A percentile compares a stretch with the other conserved stretches of the same genome.
Evolutionary conservation across 1,140 invertebrate species (phyloP).

Genomic region (Caenorhabditis tropicalis): DNA sequence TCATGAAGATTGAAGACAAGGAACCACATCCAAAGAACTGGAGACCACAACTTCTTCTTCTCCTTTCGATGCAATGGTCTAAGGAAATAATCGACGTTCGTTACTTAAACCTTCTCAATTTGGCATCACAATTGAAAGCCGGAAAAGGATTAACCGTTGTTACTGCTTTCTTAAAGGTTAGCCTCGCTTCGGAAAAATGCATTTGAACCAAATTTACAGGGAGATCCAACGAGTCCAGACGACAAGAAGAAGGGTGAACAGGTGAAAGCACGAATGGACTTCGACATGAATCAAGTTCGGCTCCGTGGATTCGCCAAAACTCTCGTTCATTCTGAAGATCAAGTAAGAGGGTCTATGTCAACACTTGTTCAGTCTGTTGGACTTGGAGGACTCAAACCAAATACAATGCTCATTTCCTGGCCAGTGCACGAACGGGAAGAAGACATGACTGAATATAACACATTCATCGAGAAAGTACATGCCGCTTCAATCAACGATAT

Average conservation of each 20-base stretch:
- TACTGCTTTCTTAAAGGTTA: slow-evolving; percentile 81
- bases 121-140: slow-evolving; percentile 70
- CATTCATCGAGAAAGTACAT: slow-evolving; percentile 68
- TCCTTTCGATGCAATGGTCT: slow-evolving; percentile 69
- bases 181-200: neutral
- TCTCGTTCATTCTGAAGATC: slow-evolving; percentile 67
- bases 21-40: slow-evolving; percentile 71
- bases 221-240: slow-evolving; percentile 71
- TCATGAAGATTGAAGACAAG: slow-evolving; percentile 74
- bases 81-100: slow-evolving; percentile 68
- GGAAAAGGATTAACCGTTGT: slow-evolving; percentile 87
- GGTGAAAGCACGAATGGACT: slow-evolving; percentile 66
- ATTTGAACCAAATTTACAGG: slow-evolving; percentile 73
- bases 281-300: slow-evolving; percentile 63
- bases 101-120: slow-evolving; percentile 68
- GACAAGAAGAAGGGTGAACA: slow-evolving; percentile 60
- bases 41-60: slow-evolving; percentile 67
- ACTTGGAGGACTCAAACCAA: slow-evolving; percentile 94
- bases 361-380: slow-evolving; percentile 86
- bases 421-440: slow-evolving; percentile 82
- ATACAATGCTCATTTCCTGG: slow-evolving; percentile 97
- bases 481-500: slow-evolving; percentile 66
- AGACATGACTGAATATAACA: slow-evolving; percentile 65
- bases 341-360: slow-evolving; percentile 77
- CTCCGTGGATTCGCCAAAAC: slow-evolving; percentile 69